Conservation (phyloP, 2,888 invertebrate genomes). For the Rotaria sp. region DNA sequence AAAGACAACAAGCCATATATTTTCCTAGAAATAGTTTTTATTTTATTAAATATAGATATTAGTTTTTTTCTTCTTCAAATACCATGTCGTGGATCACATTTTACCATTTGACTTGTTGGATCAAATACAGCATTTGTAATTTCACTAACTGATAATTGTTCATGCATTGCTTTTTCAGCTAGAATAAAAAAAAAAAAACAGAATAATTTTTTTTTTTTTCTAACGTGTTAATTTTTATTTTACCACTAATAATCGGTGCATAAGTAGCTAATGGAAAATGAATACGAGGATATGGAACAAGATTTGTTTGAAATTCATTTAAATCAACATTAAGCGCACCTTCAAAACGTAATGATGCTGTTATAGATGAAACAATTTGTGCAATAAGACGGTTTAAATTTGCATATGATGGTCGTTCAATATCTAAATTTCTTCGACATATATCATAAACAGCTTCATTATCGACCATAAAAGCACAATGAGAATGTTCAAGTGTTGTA, state of each 20-base stretch:
- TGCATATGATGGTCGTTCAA: slow-evolving; percentile 41
- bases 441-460: slow-evolving; percentile 85
- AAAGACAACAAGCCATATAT: slow-evolving; percentile 52
- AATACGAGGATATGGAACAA: slow-evolving; percentile 41
- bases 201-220: background rate
- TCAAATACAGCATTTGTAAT: slow-evolving; percentile 51
- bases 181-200: background rate
- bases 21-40: slow-evolving; percentile 44
- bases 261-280: slow-evolving; percentile 41
- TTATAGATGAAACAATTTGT: slow-evolving; percentile 39
- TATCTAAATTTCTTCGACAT: slow-evolving; percentile 57
- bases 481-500: slow-evolving; percentile 83
- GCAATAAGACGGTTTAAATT: slow-evolving; percentile 40
- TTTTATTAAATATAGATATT: no score
- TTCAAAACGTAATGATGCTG: slow-evolving; percentile 40
- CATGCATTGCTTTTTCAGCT: slow-evolving; percentile 82
- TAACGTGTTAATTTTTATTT: background rate
- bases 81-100: slow-evolving; percentile 52
- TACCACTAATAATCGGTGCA: slow-evolving; percentile 60
- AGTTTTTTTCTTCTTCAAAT: slow-evolving; percentile 28
- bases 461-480: slow-evolving; percentile 91
- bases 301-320: slow-evolving; percentile 41
- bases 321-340: slow-evolving; percentile 41
- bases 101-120: slow-evolving; percentile 52
- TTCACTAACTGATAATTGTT: slow-evolving; percentile 61